Conservation (phyloP, 1,140 invertebrate genomes). For the Caerostris extrusa region DNA sequence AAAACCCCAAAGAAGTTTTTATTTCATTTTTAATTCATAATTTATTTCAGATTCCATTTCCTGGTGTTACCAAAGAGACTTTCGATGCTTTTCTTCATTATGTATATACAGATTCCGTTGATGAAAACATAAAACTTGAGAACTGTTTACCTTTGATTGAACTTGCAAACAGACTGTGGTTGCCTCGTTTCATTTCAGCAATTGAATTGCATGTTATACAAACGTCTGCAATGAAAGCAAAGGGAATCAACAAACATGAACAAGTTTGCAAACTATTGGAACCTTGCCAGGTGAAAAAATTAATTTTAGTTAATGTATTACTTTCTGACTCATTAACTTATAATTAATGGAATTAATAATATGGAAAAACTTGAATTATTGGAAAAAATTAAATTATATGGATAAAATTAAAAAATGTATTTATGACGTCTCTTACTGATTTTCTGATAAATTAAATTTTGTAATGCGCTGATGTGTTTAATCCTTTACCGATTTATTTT, state of each 20-base stretch:
- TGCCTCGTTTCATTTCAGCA: conserved; percentile 91
- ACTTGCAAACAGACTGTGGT: conserved; percentile 94
- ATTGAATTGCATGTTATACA: conserved; percentile 92
- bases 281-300: conserved; percentile 89
- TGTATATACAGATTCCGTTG: conserved; percentile 92
- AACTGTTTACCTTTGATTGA: conserved; percentile 93
- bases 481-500: too few species aligned
- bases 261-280: conserved; percentile 92
- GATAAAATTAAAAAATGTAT: too few species aligned
- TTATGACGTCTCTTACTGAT: too few species aligned
- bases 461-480: too few species aligned
- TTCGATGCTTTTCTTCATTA: conserved; percentile 94
- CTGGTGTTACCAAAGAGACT: conserved; percentile 92
- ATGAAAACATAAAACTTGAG: conserved; percentile 86
- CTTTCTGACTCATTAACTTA: too few species aligned
- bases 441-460: too few species aligned
- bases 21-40: background rate
- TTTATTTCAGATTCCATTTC: conserved; percentile 84
- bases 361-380: too few species aligned
- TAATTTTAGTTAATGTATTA: too few species aligned
- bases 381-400: too few species aligned
- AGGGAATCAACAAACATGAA: conserved; percentile 90
- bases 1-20: too few species aligned
- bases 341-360: too few species aligned
- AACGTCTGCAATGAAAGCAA: conserved; percentile 83